Evolutionary conservation across 2,888 invertebrate genomes (phyloP), one percentile per base, ranked within the genome.

Genomic region (Pristionchus exspectatus): DNA sequence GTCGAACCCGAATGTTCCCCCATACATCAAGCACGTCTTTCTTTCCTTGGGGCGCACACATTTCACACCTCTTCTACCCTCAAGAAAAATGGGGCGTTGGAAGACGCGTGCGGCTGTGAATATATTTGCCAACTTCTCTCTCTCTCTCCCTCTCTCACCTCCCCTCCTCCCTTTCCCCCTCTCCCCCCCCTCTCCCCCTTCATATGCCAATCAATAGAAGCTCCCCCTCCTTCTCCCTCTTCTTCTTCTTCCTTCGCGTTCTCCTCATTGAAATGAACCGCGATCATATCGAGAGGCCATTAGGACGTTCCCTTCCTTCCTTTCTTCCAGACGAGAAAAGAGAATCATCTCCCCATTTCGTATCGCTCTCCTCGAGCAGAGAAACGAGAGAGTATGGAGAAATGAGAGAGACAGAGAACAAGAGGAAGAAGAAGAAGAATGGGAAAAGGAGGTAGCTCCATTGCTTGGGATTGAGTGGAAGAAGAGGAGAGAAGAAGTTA

Each of bases 41-140:
- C 44, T 12, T 38, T 50, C 44, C 44, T 50, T 9, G 10, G 9
- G 10, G 12, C 44, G 9, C 44, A 50, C 44, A 50, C 44, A 10
- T 38, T 38, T 38, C 44, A 18, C 56, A 18, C 30, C 5, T 27
- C 30, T 44, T 83, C 56, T 30, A 21, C 44, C 77, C 77, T 44
- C 77, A 24, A 77, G 77, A 7, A 77, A 72, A 72, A 72, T 56
- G 56, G 56, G 72, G 72, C 7, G 77, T 50, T 50, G n/a, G 33
- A 77, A 77, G 44, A 44, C 50, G n/a, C 50, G 81, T 54, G 50
- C 74, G 30, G 30, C 30, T 72, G 72, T 72, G 72, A 81, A 81
- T 81, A 81, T 81, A 81, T 81, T 81, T 81, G 81, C 81, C 81
- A 81, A 81, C 81, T 81, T 81, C 84, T 56, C n/a, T 77, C 44